Percentiles rank a stretch among this genome's conserved stretches.
Conservation (phyloP, 2,113 vertebrate genomes). For the Turdus rufiventris region DNA sequence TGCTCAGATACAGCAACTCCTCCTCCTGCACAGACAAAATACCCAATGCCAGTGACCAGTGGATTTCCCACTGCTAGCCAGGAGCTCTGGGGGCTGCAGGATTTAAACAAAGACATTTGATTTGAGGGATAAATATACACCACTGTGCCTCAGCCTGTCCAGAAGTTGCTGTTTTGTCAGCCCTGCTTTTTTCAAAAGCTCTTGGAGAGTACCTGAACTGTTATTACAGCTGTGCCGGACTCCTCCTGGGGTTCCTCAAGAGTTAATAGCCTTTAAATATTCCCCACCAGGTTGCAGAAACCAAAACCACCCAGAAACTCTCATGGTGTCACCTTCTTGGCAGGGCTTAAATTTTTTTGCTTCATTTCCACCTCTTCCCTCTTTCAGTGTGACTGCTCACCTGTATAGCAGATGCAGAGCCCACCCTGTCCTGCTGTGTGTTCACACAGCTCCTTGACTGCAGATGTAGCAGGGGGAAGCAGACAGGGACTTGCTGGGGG, state of each 20-base stretch:
- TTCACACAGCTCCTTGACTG: background rate
- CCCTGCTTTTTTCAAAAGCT: background rate
- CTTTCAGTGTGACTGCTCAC: background rate
- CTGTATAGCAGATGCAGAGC: background rate
- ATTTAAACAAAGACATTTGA: fast-evolving
- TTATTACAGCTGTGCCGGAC: background rate
- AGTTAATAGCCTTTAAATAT: background rate
- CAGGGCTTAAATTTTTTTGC: background rate
- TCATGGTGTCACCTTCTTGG: background rate
- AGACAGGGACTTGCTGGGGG: background rate
- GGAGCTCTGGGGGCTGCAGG: background rate
- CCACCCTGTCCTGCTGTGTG: background rate
- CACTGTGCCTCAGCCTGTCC: background rate
- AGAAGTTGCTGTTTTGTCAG: background rate
- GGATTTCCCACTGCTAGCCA: background rate
- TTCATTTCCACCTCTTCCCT: background rate
- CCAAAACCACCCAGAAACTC: background rate
- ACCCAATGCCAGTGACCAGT: background rate
- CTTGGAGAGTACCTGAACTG: background rate
- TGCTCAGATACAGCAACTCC: background rate
- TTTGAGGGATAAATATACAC: background rate
- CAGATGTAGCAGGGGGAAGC: background rate
- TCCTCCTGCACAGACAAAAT: fast-evolving
- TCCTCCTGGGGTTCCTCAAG: background rate
- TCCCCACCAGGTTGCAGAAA: background rate